A percentile compares a stretch with the other conserved stretches of the same genome.
Evolutionary conservation across 1,140 invertebrate genomes (phyloP).

Genomic region (Venustaconcha ellipsiformis): DNA sequence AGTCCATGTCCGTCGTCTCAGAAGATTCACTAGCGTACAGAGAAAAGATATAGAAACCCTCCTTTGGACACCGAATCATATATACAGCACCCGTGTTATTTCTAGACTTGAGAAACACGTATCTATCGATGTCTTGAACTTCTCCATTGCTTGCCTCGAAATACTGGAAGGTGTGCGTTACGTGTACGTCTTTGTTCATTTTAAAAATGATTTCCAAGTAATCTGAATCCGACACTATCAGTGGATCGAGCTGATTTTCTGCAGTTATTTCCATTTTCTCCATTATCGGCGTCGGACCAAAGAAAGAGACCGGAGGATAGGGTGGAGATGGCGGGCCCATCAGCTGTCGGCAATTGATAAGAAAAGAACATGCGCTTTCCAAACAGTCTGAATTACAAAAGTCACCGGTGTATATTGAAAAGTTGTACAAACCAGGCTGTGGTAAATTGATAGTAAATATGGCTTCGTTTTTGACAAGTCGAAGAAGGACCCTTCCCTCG

Average conservation of each 20-base stretch:
- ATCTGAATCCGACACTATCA: slow-evolving; percentile 59
- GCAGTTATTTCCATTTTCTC: slow-evolving; percentile 53
- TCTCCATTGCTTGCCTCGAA: slow-evolving; percentile 59
- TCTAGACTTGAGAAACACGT: slow-evolving; percentile 61
- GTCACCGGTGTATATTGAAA: slow-evolving; percentile 62
- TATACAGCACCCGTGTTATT: slow-evolving; percentile 58
- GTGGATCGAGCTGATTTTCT: slow-evolving; percentile 56
- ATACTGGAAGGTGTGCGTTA: slow-evolving; percentile 64
- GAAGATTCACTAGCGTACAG: slow-evolving; percentile 54
- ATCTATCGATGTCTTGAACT: slow-evolving; percentile 62
- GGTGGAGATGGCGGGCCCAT: slow-evolving; percentile 47
- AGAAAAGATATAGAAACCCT: slow-evolving; percentile 66
- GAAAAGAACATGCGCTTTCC: slow-evolving; percentile 64
- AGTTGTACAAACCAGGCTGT: slow-evolving; percentile 59
- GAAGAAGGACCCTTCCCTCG: slow-evolving; percentile 58
- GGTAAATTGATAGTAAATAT: slow-evolving; percentile 64
- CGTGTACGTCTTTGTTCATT: slow-evolving; percentile 54
- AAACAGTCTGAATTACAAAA: slow-evolving; percentile 64
- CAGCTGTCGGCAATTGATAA: slow-evolving; percentile 55
- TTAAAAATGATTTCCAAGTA: slow-evolving; percentile 59
- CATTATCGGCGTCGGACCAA: slow-evolving; percentile 63
- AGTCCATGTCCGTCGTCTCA: slow-evolving; percentile 51
- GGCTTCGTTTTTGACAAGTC: slow-evolving; percentile 60
- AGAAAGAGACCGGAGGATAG: slow-evolving; percentile 63
- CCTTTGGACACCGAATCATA: slow-evolving; percentile 61